These are phyloP conservation scores for Helarctos malayanus DNA, from an alignment of 2,797 vertebrate species.

Conservation along the genomic window DNA sequence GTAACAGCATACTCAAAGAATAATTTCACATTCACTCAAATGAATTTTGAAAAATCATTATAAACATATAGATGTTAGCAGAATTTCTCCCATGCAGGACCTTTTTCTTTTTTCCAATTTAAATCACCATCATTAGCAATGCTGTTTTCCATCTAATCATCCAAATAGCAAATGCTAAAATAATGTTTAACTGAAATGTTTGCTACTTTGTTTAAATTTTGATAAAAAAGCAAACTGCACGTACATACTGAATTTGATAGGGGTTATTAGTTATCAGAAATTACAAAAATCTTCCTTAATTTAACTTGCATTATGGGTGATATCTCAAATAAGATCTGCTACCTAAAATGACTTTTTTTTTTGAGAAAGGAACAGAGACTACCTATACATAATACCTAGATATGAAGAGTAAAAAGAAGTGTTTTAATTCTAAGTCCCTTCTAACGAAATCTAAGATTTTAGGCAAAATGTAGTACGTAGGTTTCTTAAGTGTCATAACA, in stretches of 20 bases:
- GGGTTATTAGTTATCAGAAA: constrained; percentile 49
- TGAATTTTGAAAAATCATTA: constrained; percentile 40
- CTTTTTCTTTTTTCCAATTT: neutral
- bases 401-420: neutral
- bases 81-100: neutral
- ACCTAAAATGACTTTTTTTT: constrained; percentile 3
- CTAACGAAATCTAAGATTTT: constrained; percentile 10
- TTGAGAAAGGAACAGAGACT: neutral
- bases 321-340: neutral
- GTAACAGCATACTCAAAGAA: neutral
- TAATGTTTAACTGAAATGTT: constrained; percentile 40
- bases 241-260: constrained; percentile 12
- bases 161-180: constrained; percentile 24
- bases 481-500: neutral
- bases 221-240: constrained; percentile 7
- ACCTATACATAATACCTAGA: neutral
- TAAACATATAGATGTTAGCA: constrained; percentile 17
- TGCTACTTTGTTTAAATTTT: constrained; percentile 31
- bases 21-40: constrained; percentile 41
- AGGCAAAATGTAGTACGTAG: neutral
- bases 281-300: constrained; percentile 34
- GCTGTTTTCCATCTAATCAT: constrained; percentile 9
- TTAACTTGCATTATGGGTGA: constrained; percentile 3
- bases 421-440: constrained; percentile 36
- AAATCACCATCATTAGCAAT: constrained; percentile 22